Evolutionary conservation across 2,113 vertebrate species (phyloP).

Genomic region (Petromus typicus): DNA sequence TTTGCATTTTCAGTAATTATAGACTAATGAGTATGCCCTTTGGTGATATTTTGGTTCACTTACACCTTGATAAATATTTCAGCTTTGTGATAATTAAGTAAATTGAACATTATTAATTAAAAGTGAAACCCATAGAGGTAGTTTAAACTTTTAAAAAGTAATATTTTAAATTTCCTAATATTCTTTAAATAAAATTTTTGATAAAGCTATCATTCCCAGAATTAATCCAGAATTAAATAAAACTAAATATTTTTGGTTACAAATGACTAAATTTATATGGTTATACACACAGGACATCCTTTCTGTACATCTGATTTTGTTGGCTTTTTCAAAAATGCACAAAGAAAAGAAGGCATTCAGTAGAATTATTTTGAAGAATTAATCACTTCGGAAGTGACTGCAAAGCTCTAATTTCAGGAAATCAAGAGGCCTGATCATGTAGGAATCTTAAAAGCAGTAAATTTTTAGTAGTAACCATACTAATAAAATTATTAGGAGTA

Average conservation of each 20-base stretch:
- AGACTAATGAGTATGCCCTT: conserved; percentile 81
- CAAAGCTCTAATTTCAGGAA: background rate
- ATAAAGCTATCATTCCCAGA: conserved; percentile 28
- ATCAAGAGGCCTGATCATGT: no score
- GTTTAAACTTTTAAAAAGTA: conserved; percentile 77
- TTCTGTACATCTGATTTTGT: background rate
- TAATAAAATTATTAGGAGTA: conserved; percentile 30
- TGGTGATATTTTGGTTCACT: conserved; percentile 85
- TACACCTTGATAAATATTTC: conserved; percentile 87
- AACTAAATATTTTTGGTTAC: background rate
- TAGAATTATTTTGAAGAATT: background rate
- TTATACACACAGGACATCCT: background rate
- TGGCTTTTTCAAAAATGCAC: background rate
- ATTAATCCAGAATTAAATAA: background rate
- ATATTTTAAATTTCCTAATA: conserved; percentile 73
- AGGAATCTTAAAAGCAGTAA: background rate
- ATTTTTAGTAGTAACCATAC: background rate
- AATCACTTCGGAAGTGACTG: conserved; percentile 22
- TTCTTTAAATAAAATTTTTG: conserved; percentile 61
- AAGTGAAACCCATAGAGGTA: conserved; percentile 80
- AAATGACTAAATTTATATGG: background rate
- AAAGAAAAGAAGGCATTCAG: background rate
- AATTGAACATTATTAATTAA: conserved; percentile 86
- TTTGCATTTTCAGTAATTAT: conserved; percentile 80
- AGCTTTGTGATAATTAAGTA: conserved; percentile 85